Conservation (phyloP, 2,888 invertebrate species). For the Meteorus cinctellus region DNA sequence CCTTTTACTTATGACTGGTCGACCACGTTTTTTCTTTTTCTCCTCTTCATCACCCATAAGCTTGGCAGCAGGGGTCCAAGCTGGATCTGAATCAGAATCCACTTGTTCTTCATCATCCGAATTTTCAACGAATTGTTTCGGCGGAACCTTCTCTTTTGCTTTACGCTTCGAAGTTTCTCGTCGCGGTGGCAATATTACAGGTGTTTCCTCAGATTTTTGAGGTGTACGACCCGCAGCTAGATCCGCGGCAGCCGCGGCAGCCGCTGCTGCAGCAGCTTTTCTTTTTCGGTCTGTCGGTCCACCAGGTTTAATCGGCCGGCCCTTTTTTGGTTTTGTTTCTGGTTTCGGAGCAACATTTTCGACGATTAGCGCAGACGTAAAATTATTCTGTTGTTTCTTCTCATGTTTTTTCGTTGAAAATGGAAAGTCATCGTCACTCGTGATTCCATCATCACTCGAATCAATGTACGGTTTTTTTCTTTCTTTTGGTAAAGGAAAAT, state of each 20-base stretch:
- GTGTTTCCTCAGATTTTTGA: conserved; percentile 76
- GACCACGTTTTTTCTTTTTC: conserved; percentile 70
- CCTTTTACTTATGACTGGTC: conserved; percentile 66
- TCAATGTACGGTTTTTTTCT: conserved; percentile 81
- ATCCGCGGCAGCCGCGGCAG: conserved; percentile 60
- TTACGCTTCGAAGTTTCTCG: conserved; percentile 79
- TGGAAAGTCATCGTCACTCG: conserved; percentile 75
- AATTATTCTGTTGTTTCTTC: conserved; percentile 55
- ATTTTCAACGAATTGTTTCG: conserved; percentile 74
- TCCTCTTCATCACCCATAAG: conserved; percentile 70
- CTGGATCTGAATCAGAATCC: conserved; percentile 83
- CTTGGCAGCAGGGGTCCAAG: conserved; percentile 82
- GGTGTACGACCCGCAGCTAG: conserved; percentile 69
- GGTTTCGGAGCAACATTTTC: conserved; percentile 51
- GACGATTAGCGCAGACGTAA: conserved; percentile 33
- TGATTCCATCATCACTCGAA: conserved; percentile 80
- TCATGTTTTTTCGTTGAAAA: conserved; percentile 65
- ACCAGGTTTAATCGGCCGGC: conserved; percentile 73
- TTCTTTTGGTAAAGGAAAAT: conserved; percentile 83
- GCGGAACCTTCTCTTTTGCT: conserved; percentile 79
- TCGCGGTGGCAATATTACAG: conserved; percentile 71
- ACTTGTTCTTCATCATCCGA: conserved; percentile 77
- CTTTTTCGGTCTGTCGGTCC: conserved; percentile 71
- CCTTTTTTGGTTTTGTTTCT: conserved; percentile 69
- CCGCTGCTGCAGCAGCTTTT: conserved; percentile 71